Base-by-base conservation (phyloP, 2,888 invertebrate species). In the Deroplatys truncata region DNA sequence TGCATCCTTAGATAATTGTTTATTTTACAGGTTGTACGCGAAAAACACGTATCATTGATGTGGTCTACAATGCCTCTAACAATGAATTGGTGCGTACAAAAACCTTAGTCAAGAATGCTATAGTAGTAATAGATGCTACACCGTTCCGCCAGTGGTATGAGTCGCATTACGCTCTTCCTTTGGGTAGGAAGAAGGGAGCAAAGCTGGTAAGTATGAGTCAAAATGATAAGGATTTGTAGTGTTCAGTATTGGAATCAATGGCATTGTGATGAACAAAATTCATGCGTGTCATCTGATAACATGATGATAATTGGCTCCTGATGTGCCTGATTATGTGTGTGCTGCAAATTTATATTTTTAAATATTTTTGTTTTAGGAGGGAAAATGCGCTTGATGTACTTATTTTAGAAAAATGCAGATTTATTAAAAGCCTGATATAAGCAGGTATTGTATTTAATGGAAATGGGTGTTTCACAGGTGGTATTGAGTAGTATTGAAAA, bases 131-230 rank as follows among this genome's bases (percentile, higher is more conserved):
- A 92, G 99, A 99, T 94, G 99, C 98, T 86, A 98, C 99, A 82
- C 99, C 99, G 90, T 99, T 99, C 96, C 96, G 99, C 93, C 99
- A 99, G 94, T 99, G 99, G 99, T 99, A 99, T 93, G 99, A 99
- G 94, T 96, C 97, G 91, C 98, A 99, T 94, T 99, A 99, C 94
- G 97, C 98, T 91, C 94, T 97, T 92, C 99, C 99, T 86, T 95
- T 99, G 92, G 99, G 98, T 91, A 97, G 99, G 92, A 99, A 99
- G 96, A 99, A 99, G 96, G 98, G 98, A 91, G 97, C 98, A 83
- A 98, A 99, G 95, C 95, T 97, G 95, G 97, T 97, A 91, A 95
- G 95, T 85, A 15, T 29, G 9, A 31, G 15, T 31, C 7, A 29
- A 84, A 29, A 31, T 31, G 15, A 15, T 31, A 0, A 20, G 25